A percentile compares a stretch with the other conserved stretches of the same genome.
These are phyloP conservation scores for Drosophila lacertosa DNA, from an alignment of 1,140 invertebrate species.

Conservation along the genomic window DNA sequence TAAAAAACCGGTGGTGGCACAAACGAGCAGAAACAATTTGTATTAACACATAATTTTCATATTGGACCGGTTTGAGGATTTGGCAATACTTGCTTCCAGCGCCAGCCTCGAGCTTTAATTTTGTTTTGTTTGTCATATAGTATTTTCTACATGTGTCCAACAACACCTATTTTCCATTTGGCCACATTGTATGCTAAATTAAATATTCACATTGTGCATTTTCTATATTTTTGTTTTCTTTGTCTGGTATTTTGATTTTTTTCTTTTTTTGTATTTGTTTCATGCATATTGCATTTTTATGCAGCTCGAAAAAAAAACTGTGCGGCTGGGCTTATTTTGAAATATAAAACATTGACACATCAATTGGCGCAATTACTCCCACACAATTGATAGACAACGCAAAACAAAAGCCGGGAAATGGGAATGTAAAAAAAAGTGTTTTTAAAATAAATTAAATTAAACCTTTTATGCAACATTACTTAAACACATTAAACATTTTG, in stretches of 20 bases:
- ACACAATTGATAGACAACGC: not conserved
- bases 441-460: constrained; percentile 29
- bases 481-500: constrained; percentile 24
- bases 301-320: not conserved
- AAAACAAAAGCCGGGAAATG: not conserved
- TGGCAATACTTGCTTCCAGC: constrained; percentile 28
- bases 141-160: constrained; percentile 16
- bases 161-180: constrained; percentile 25
- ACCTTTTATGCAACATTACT: constrained; percentile 34
- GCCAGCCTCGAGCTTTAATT: constrained; percentile 13
- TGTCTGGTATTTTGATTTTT: constrained; percentile 5
- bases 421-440: too few species aligned
- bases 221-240: not conserved
- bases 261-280: constrained; percentile 32
- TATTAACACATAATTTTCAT: constrained; percentile 53
- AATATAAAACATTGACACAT: constrained; percentile 26
- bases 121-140: constrained; percentile 17
- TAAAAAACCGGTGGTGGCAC: constrained; percentile 45
- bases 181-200: constrained; percentile 23
- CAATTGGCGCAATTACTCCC: constrained; percentile 4
- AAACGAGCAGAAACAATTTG: constrained; percentile 21
- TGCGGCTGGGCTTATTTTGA: constrained; percentile 1
- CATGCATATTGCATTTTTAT: constrained; percentile 20
- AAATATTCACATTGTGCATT: constrained; percentile 36
- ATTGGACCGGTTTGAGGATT: constrained; percentile 62